phyloP scores from a whole-genome alignment of 2,113 vertebrate species.

The Orcinus orca region DNA sequence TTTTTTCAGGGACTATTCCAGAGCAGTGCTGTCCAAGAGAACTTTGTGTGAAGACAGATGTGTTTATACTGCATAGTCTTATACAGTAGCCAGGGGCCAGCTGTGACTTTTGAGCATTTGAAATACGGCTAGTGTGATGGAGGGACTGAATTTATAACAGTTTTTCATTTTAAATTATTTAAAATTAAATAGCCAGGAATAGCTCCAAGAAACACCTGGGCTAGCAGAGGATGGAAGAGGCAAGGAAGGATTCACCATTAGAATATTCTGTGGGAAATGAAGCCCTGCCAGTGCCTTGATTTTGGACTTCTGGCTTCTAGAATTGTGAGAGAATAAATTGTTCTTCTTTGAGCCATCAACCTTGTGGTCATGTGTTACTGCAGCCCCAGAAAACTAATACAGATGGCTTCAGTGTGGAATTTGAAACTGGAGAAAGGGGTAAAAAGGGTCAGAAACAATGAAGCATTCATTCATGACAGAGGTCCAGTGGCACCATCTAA shows the following conservation, averaged over 20 bases:
- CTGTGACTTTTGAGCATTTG: neutral
- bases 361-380: neutral
- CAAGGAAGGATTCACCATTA: too few relatives aligned
- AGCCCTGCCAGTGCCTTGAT: too few relatives aligned
- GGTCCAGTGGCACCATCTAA: neutral
- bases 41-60: neutral
- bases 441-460: neutral
- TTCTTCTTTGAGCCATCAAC: neutral
- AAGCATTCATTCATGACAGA: neutral
- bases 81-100: neutral
- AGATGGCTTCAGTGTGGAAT: neutral
- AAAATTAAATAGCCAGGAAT: neutral
- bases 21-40: neutral
- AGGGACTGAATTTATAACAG: neutral
- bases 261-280: neutral
- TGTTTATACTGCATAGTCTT: neutral
- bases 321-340: neutral
- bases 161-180: neutral
- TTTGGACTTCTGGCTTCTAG: neutral
- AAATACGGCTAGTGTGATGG: neutral
- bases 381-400: neutral
- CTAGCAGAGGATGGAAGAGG: fast-evolving
- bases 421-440: neutral
- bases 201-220: neutral
- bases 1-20: neutral